Evolutionary conservation across 2,888 invertebrate genomes (phyloP).

Genomic region (Lithodes maja): DNA sequence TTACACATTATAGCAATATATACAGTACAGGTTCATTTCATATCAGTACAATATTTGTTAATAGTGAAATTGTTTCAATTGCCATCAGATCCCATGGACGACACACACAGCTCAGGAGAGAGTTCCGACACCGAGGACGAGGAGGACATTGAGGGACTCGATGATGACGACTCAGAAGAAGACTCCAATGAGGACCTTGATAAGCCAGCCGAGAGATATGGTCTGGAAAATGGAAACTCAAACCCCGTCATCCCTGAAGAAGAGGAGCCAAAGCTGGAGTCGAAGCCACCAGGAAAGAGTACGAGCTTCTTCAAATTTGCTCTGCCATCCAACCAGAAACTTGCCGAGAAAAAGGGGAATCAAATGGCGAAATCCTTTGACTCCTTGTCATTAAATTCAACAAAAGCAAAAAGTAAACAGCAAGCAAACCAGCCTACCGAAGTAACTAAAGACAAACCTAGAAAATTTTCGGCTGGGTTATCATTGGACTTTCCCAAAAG

Average conservation of each 20-base stretch:
- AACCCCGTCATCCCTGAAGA: not conserved
- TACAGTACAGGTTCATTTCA: too few relatives aligned
- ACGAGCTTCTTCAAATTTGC: not conserved
- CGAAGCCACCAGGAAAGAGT: not conserved
- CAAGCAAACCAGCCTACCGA: not conserved
- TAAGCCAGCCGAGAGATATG: not conserved
- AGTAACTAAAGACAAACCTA: not conserved
- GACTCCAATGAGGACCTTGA: conserved; percentile 5
- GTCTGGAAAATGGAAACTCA: not conserved
- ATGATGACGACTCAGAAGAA: conserved; percentile 49
- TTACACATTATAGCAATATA: too few relatives aligned
- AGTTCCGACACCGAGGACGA: conserved; percentile 71
- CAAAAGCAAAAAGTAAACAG: not conserved
- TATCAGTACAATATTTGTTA: too few relatives aligned
- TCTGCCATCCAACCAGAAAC: not conserved
- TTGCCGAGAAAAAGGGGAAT: not conserved
- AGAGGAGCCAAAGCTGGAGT: not conserved
- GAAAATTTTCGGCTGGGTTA: conserved; percentile 9
- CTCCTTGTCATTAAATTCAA: not conserved
- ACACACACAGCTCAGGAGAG: conserved; percentile 70
- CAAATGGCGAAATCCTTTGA: conserved; percentile 6
- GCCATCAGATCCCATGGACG: conserved; percentile 52
- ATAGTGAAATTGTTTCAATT: not conserved
- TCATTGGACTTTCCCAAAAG: conserved; percentile 18
- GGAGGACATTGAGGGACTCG: conserved; percentile 63